A percentile compares a stretch with the other conserved stretches of the same genome.
Conservation (phyloP, 2,113 vertebrate genomes). For the Atractosteus spatula region DNA sequence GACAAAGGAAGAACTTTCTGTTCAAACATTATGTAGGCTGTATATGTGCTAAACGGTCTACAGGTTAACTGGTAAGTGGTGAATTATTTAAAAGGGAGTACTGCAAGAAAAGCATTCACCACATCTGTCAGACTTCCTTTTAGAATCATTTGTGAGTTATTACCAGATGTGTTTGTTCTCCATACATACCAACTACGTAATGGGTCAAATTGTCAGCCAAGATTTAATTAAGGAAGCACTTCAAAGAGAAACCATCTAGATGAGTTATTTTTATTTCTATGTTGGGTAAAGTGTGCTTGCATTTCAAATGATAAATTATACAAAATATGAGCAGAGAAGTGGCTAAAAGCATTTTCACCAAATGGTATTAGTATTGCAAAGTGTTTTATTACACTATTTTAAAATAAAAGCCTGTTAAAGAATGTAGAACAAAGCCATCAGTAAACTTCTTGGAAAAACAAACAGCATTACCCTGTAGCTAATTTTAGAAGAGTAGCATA, state of each 20-base stretch:
- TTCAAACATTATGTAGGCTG: constrained; percentile 65
- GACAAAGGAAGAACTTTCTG: constrained; percentile 47
- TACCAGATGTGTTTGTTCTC: constrained; percentile 89
- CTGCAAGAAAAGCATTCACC: constrained; percentile 65
- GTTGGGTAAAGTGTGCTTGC: constrained; percentile 1
- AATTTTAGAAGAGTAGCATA: no score
- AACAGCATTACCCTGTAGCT: no score
- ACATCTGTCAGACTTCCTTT: constrained; percentile 86
- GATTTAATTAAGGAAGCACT: constrained; percentile 82
- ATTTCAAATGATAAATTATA: constrained; percentile 8
- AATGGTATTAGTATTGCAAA: no score
- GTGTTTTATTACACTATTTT: no score
- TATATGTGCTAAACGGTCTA: constrained; percentile 50
- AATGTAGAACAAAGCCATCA: no score
- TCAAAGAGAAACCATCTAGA: constrained; percentile 59
- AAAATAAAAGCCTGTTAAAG: no score
- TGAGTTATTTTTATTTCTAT: constrained; percentile 37
- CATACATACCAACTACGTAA: constrained; percentile 82
- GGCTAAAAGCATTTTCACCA: no score
- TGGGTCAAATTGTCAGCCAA: constrained; percentile 77
- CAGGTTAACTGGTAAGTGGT: constrained; percentile 52
- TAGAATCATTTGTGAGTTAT: constrained; percentile 44
- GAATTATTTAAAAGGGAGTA: constrained; percentile 79
- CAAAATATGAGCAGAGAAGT: not conserved
- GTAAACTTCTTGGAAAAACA: not conserved